These are phyloP conservation scores for Tetragnatha montana DNA, from an alignment of 2,888 invertebrate genomes.

Conservation along the genomic window DNA sequence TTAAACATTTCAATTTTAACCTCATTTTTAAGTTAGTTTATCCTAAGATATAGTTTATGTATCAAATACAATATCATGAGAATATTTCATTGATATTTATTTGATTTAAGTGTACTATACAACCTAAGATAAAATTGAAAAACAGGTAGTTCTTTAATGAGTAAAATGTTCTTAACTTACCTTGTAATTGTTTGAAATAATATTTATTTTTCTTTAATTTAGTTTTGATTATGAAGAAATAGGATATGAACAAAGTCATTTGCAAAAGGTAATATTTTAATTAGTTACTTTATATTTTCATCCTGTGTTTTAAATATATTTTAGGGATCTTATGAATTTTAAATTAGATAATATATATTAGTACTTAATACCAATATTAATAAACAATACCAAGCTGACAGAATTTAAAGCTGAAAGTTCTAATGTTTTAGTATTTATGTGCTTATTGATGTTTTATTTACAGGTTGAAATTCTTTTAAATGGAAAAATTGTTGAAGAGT, in stretches of 20 bases:
- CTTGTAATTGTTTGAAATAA: no score
- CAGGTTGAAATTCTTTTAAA: constrained; percentile 88
- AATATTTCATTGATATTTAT: no score
- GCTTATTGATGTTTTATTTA: constrained; percentile 71
- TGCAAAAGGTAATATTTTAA: constrained; percentile 86
- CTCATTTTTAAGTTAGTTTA: no score
- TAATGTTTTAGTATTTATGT: not conserved
- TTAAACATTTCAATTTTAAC: not conserved
- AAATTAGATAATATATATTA: no score
- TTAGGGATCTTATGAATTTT: no score
- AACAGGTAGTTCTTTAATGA: no score
- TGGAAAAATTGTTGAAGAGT: constrained; percentile 86
- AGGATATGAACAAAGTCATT: constrained; percentile 85
- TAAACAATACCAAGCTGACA: no score
- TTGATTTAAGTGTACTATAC: not conserved
- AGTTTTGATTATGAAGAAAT: constrained; percentile 94
- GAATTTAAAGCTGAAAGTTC: not conserved
- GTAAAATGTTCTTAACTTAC: not conserved
- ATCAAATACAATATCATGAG: no score
- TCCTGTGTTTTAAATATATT: no score
- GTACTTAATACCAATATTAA: no score
- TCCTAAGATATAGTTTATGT: no score
- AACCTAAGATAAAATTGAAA: not conserved
- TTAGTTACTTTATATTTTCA: no score
- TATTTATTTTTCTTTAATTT: constrained; percentile 3